Percentiles rank a stretch among this genome's conserved stretches.
Conservation (phyloP, 2,113 vertebrate species). For the Osmerus eperlanus region DNA sequence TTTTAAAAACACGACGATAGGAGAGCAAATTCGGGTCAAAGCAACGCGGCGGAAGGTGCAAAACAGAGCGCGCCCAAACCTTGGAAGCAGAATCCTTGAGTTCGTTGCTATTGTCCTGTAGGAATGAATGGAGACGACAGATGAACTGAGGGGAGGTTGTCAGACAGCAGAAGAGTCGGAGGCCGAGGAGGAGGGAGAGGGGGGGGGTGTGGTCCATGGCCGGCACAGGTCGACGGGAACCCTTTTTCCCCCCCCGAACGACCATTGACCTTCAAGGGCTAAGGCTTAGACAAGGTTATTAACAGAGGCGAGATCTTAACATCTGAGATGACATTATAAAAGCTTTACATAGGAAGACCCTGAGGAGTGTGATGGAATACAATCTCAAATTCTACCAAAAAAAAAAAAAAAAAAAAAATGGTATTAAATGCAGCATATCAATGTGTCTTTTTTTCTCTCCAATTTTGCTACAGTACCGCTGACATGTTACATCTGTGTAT, state of each 20-base stretch:
- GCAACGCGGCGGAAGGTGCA: background rate
- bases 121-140: slow-evolving; percentile 99
- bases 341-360: slow-evolving; percentile 55
- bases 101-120: slow-evolving; percentile 99
- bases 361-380: slow-evolving; percentile 56
- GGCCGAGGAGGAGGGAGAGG: slow-evolving; percentile 25
- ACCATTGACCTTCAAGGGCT: slow-evolving; percentile 67
- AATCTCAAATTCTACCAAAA: slow-evolving; percentile 31
- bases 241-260: slow-evolving; percentile 58
- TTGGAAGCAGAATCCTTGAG: slow-evolving; percentile 97
- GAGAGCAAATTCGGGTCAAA: background rate
- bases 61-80: slow-evolving; percentile 65
- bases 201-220: slow-evolving; percentile 15
- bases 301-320: slow-evolving; percentile 64
- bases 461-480: slow-evolving; percentile 39
- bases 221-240: slow-evolving; percentile 48
- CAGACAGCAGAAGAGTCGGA: slow-evolving; percentile 73
- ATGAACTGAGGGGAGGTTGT: slow-evolving; percentile 87
- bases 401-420: slow-evolving; percentile 49
- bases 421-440: slow-evolving; percentile 39
- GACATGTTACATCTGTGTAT: slow-evolving; percentile 48
- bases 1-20: background rate
- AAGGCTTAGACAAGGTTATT: slow-evolving; percentile 69
- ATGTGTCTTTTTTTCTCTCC: slow-evolving; percentile 6
- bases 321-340: slow-evolving; percentile 60